A percentile compares a stretch with the other conserved stretches of the same genome.
These are phyloP conservation scores for Leucosticte australis DNA, from an alignment of 2,113 vertebrate species.

Conservation along the genomic window DNA sequence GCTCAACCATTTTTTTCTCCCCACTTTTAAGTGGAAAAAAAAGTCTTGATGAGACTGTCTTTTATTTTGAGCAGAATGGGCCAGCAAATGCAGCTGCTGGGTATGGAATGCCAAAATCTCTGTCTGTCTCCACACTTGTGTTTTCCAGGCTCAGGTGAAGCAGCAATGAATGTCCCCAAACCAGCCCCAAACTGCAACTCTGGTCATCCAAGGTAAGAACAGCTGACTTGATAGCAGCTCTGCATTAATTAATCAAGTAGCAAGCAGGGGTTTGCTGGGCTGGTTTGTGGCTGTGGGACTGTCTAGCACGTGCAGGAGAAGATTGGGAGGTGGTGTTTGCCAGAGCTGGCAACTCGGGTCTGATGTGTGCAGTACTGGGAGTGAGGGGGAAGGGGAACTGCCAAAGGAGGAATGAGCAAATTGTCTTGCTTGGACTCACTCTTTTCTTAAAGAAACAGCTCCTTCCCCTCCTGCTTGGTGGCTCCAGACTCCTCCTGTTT, in stretches of 20 bases:
- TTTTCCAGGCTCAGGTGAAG: neutral
- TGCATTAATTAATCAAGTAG: neutral
- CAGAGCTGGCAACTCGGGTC: neutral
- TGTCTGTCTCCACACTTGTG: neutral
- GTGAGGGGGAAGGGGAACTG: neutral
- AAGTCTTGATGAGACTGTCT: neutral
- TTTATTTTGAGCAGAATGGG: neutral
- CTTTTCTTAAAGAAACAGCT: neutral
- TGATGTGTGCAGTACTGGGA: neutral
- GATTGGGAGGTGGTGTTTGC: neutral
- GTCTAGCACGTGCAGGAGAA: neutral
- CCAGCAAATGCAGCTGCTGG: neutral
- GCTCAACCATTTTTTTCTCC: fast-evolving
- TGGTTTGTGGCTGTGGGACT: neutral
- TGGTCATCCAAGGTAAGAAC: neutral
- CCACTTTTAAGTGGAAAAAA: neutral
- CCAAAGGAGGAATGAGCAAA: neutral
- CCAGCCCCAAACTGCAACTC: neutral
- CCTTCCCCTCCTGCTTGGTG: neutral
- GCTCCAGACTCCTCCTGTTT: neutral
- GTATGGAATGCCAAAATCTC: neutral
- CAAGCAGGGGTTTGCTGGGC: neutral
- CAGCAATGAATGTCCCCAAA: neutral
- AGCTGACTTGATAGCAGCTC: neutral
- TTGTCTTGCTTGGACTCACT: neutral